Conservation (phyloP, 2,888 invertebrate species). For the Conistra vaccinii region DNA sequence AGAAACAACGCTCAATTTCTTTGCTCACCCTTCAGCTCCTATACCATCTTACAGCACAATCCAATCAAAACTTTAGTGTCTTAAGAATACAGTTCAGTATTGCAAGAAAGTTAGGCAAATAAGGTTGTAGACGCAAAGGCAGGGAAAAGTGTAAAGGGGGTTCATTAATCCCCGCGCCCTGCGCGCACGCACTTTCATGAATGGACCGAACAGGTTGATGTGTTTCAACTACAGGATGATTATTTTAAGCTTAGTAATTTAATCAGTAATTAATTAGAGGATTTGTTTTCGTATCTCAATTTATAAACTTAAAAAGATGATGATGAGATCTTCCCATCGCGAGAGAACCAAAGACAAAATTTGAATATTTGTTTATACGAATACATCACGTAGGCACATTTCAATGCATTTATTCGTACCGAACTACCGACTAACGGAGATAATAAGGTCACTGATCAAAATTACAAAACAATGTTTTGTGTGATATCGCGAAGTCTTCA, state of each 20-base stretch:
- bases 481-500: constrained; percentile 69
- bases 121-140: constrained; percentile 81
- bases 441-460: constrained; percentile 73
- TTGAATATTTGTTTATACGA: constrained; percentile 33
- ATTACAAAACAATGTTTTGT: constrained; percentile 76
- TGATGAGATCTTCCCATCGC: background rate
- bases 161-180: constrained; percentile 91
- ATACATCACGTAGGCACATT: constrained; percentile 56
- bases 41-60: constrained; percentile 45
- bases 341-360: constrained; percentile 21
- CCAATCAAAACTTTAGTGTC: constrained; percentile 66
- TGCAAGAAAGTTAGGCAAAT: constrained; percentile 50
- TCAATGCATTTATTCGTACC: constrained; percentile 61
- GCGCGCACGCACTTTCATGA: constrained; percentile 91
- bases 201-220: constrained; percentile 90
- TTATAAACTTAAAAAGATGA: background rate
- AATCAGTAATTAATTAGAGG: constrained; percentile 15
- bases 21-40: constrained; percentile 13
- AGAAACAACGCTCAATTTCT: constrained; percentile 70
- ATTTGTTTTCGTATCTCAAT: background rate
- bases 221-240: constrained; percentile 84
- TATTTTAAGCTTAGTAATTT: constrained; percentile 35
- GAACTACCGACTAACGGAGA: constrained; percentile 51
- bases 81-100: constrained; percentile 70
- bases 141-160: constrained; percentile 82